Evolutionary conservation across 2,888 invertebrate species (phyloP).

Genomic region (Elmis aenea): DNA sequence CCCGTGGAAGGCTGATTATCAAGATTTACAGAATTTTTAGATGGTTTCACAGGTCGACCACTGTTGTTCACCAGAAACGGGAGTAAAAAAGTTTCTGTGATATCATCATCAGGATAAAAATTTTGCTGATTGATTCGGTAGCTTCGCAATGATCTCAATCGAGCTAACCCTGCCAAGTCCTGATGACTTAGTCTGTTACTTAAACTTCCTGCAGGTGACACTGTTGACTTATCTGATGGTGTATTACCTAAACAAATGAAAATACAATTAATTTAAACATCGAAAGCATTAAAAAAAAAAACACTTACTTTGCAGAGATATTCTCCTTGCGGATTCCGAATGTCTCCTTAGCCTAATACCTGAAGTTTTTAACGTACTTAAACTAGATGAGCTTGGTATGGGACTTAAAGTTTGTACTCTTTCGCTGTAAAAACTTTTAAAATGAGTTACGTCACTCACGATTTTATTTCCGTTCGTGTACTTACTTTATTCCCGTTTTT

Average conservation of each 20-base stretch:
- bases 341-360: slow-evolving; percentile 42
- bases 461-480: slow-evolving; percentile 9
- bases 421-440: slow-evolving; percentile 51
- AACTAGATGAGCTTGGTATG: slow-evolving; percentile 78
- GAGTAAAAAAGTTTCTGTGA: slow-evolving; percentile 54
- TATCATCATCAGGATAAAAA: slow-evolving; percentile 60
- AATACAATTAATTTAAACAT: neutral
- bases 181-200: slow-evolving; percentile 60
- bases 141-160: slow-evolving; percentile 59
- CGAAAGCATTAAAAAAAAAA: slow-evolving; percentile 6
- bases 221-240: slow-evolving; percentile 51
- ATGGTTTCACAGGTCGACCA: too few species aligned
- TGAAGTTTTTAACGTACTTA: slow-evolving; percentile 42
- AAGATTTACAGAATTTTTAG: too few species aligned
- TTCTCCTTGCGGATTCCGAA: slow-evolving; percentile 51
- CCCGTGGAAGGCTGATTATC: too few species aligned
- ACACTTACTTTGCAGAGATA: slow-evolving; percentile 54
- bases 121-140: slow-evolving; percentile 56
- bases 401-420: slow-evolving; percentile 78
- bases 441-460: slow-evolving; percentile 2
- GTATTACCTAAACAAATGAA: slow-evolving; percentile 43
- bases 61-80: too few species aligned
- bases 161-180: slow-evolving; percentile 73
- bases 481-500: slow-evolving; percentile 51
- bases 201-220: slow-evolving; percentile 52